Base-by-base conservation (phyloP, 2,113 vertebrate genomes). In the Silurus asotus region DNA sequence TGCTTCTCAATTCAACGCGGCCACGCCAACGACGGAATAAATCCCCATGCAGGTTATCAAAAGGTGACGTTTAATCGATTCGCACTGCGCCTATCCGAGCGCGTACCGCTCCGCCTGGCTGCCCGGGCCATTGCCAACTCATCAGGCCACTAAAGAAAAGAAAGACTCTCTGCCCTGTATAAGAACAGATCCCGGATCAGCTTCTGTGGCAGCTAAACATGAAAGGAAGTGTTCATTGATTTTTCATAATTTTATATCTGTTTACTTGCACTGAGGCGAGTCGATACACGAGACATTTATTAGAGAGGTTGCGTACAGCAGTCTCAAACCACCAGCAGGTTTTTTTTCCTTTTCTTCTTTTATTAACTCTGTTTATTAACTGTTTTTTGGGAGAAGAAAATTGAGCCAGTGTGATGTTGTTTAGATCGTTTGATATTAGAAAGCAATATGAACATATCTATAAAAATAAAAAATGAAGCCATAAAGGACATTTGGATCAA, bases 21-120 rank as follows among this genome's bases (percentile, higher is more conserved):
- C 84, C 86, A 51, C 51, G 64, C 56, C 74, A 83, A 85, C 74
- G 86, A 87, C 28, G 74, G 81, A 89, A 89, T 89, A 89, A 89
- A 89, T 89, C 84, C 88, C 62, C 37, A 49, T 86, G 74, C 80
- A 65, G 80, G 86, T 83, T 84, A 89, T 89, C 87, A 86, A 85
- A 83, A 83, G 80, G 62, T 6, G 88, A 83, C 86, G 17, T 84
- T 75, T 87, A 87, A 89, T 89, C 88, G 58, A 89, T 87, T 85
- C 79, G n/a, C 56, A 79, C 74, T 81, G 84, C 56, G 62, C 83
- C 79, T 87, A 87, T 56, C 48, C 67, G n/a, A 28, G 80, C 65
- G 13, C 65, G 20, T 48, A 23, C 77, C n/a, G 78, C 77, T 67
- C 82, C 81, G 86, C 82, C 74, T 89, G 88, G 80, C 59, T 77